A percentile compares a stretch with the other conserved stretches of the same genome.
phyloP scores from a whole-genome alignment of 2,797 vertebrate genomes.

The Sebastes hopkinsi region DNA sequence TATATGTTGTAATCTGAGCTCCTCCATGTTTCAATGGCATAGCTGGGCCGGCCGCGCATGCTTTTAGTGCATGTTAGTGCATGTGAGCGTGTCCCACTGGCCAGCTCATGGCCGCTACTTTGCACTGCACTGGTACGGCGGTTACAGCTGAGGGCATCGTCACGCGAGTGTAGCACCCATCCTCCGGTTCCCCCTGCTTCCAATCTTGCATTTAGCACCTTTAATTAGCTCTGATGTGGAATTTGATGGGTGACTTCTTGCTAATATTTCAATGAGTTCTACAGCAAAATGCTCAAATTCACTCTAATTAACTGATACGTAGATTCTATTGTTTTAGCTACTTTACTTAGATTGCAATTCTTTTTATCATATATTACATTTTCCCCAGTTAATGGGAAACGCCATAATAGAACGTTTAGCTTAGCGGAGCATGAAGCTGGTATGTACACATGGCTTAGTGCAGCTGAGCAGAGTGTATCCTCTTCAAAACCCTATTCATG shows the following conservation, averaged over 20 bases:
- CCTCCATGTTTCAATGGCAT: too few species aligned
- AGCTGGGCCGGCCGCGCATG: too few species aligned
- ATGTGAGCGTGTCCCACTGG: too few species aligned
- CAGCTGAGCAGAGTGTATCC: constrained; percentile 33
- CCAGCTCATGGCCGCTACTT: too few species aligned
- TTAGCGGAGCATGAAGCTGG: constrained; percentile 22
- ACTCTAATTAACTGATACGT: background rate
- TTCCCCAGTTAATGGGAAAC: background rate
- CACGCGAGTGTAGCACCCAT: too few species aligned
- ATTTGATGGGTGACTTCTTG: background rate
- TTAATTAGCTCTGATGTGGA: background rate
- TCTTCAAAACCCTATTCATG: constrained; percentile 46
- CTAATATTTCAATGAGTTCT: background rate
- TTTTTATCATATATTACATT: background rate
- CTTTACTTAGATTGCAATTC: background rate
- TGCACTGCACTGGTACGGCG: too few species aligned
- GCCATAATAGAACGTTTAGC: background rate
- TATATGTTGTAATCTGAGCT: too few species aligned
- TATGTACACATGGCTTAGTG: constrained; percentile 26
- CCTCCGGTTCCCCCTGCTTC: too few species aligned
- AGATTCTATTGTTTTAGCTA: background rate
- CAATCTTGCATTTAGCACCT: too few species aligned
- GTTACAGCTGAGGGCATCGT: too few species aligned
- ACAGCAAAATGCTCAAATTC: background rate
- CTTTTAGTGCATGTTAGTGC: too few species aligned